Percentiles rank a stretch among this genome's conserved stretches.
Evolutionary conservation across 2,888 invertebrate species (phyloP).

Genomic region (Chaitophorus viminalis): DNA sequence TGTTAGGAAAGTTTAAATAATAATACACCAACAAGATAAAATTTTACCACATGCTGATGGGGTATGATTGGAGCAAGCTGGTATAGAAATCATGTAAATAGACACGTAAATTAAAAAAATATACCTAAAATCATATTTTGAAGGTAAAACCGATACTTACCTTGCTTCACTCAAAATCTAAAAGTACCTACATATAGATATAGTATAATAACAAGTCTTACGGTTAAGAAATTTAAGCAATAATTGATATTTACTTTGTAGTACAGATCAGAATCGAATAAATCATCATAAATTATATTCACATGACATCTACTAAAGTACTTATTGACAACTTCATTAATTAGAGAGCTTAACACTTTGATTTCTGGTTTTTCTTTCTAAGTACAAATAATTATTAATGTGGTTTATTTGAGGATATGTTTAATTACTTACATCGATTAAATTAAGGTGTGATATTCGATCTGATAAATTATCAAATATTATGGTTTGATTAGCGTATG

Average conservation of each 20-base stretch:
- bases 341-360: slow-evolving; percentile 43
- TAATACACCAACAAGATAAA: no score
- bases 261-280: slow-evolving; percentile 38
- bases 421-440: slow-evolving; percentile 21
- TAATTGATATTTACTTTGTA: slow-evolving; percentile 21
- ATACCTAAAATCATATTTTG: no score
- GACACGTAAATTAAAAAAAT: no score
- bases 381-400: neutral
- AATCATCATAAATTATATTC: slow-evolving; percentile 45
- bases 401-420: neutral
- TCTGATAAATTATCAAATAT: neutral
- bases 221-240: no score
- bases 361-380: slow-evolving; percentile 50
- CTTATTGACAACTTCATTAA: slow-evolving; percentile 19
- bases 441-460: slow-evolving; percentile 1
- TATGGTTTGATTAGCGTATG: slow-evolving; percentile 3
- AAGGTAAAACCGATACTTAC: no score
- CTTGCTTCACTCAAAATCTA: no score
- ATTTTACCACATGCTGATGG: no score
- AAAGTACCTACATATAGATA: neutral
- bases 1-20: no score
- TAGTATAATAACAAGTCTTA: no score
- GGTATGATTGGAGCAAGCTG: no score
- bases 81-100: no score
- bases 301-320: slow-evolving; percentile 42